These are phyloP conservation scores for Drosophila histrio DNA, from an alignment of 2,888 invertebrate species.

Conservation along the genomic window DNA sequence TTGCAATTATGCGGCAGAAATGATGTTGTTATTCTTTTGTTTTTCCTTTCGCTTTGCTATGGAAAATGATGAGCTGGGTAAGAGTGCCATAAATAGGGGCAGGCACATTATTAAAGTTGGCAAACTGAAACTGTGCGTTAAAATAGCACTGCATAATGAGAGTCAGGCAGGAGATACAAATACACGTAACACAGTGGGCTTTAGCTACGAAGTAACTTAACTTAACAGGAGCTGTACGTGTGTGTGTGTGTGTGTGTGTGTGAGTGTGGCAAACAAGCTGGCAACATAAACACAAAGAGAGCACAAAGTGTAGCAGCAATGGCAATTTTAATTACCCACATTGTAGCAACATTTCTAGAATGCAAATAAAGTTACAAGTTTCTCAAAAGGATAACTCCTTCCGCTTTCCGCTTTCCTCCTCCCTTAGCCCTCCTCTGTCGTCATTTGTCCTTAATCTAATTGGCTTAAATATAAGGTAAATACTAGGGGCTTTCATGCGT, in stretches of 20 bases:
- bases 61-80: conserved; percentile 23
- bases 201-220: conserved; percentile 37
- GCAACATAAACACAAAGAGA: conserved; percentile 58
- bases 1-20: conserved; percentile 75
- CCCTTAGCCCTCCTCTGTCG: background rate
- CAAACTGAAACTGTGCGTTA: conserved; percentile 32
- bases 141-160: conserved; percentile 40
- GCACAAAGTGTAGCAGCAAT: conserved; percentile 30
- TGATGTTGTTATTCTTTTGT: conserved; percentile 53
- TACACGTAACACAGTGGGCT: conserved; percentile 1
- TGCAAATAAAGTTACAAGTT: conserved; percentile 54
- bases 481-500: conserved; percentile 6
- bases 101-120: conserved; percentile 62
- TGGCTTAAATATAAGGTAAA: conserved; percentile 10
- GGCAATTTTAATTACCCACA: conserved; percentile 78
- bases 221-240: conserved; percentile 12
- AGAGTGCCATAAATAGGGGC: conserved; percentile 46
- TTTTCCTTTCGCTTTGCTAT: conserved; percentile 3
- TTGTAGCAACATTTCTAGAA: conserved; percentile 46
- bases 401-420: background rate
- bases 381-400: conserved; percentile 22
- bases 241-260: conserved; percentile 11
- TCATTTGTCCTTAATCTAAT: conserved; percentile 14
- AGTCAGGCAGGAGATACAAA: conserved; percentile 4
- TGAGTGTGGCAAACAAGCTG: conserved; percentile 39